These are phyloP conservation scores for Gobio occitaniae DNA, from an alignment of 2,797 vertebrate species.

Conservation along the genomic window DNA sequence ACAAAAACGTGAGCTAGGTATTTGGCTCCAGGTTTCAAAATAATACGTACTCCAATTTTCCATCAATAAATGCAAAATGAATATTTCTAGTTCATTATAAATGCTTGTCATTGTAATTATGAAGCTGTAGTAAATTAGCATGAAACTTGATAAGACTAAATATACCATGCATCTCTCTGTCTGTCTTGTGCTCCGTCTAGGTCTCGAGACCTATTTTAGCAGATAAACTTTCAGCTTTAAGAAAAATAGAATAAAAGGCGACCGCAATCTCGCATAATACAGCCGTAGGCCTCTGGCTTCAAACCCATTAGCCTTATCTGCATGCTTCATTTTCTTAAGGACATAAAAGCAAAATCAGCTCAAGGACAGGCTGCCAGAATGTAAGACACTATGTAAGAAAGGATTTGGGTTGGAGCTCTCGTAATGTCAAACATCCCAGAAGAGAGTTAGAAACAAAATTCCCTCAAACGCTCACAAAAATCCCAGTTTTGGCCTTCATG, in stretches of 20 bases:
- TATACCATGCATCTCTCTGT: neutral
- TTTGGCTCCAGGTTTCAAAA: neutral
- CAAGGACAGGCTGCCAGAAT: neutral
- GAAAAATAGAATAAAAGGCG: neutral
- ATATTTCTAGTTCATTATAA: neutral
- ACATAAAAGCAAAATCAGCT: slow-evolving; percentile 22
- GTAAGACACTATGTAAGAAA: neutral
- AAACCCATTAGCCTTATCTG: slow-evolving; percentile 32
- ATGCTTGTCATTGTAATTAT: neutral
- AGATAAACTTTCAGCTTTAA: neutral
- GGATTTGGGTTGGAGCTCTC: slow-evolving; percentile 1
- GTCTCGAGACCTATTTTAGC: neutral
- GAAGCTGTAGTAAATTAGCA: neutral
- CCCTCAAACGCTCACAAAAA: neutral
- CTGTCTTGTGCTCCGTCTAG: neutral
- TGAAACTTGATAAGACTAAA: neutral
- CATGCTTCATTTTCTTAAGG: slow-evolving; percentile 8
- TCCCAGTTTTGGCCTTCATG: neutral
- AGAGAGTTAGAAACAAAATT: slow-evolving; percentile 27
- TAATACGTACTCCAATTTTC: neutral
- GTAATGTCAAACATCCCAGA: neutral
- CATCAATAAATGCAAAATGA: neutral
- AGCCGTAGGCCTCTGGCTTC: neutral
- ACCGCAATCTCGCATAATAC: neutral
- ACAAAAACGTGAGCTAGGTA: neutral